These are phyloP conservation scores for Microtus richardsoni DNA, from an alignment of 2,113 vertebrate genomes.

Conservation along the genomic window DNA sequence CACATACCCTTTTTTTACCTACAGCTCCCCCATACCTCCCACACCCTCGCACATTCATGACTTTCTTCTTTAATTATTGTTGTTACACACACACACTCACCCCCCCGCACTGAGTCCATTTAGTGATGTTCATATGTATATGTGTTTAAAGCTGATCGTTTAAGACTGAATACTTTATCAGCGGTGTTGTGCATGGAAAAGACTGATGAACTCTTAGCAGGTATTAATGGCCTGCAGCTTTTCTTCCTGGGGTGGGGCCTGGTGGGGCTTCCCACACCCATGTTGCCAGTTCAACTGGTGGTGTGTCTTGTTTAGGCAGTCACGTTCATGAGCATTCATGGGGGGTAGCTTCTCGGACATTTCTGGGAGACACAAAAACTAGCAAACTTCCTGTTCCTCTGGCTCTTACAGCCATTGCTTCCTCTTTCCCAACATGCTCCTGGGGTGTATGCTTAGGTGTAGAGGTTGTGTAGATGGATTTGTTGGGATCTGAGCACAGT, in stretches of 20 bases:
- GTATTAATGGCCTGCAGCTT: neutral
- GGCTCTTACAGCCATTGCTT: neutral
- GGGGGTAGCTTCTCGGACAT: neutral
- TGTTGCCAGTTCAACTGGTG: neutral
- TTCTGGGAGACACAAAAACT: neutral
- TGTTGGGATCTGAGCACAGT: neutral
- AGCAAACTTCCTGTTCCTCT: neutral
- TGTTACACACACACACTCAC: neutral
- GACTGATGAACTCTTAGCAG: neutral
- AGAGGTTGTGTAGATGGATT: neutral
- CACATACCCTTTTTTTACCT: neutral
- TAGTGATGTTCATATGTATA: neutral
- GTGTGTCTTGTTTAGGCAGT: neutral
- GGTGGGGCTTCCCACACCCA: neutral
- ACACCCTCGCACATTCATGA: neutral
- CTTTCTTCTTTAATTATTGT: neutral
- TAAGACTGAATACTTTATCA: neutral
- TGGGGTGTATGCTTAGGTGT: neutral
- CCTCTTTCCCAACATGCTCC: neutral
- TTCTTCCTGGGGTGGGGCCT: neutral
- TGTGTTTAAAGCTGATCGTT: neutral
- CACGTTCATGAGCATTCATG: neutral
- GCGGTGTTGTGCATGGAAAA: too few species aligned
- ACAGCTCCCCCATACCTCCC: neutral
- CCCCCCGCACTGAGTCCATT: neutral